These are phyloP conservation scores for Lasaia peninsularis DNA, from an alignment of 1,140 invertebrate species.

Conservation along the genomic window DNA sequence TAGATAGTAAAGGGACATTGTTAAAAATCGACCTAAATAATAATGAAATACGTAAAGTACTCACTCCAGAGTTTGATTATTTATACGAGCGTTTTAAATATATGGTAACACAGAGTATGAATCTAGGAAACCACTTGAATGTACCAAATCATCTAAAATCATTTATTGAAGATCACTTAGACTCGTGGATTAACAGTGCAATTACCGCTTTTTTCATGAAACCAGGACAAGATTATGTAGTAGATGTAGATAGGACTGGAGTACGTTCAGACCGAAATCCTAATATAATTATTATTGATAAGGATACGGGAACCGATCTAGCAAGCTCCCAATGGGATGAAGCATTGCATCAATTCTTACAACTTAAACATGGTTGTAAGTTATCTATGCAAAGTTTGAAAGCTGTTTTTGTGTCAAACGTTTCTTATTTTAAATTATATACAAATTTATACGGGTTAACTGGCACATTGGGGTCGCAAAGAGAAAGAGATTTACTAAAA, in stretches of 20 bases:
- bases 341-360: constrained; percentile 18
- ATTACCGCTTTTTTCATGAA: constrained; percentile 14
- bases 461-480: constrained; percentile 11
- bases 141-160: constrained; percentile 13
- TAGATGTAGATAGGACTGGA: constrained; percentile 17
- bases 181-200: constrained; percentile 16
- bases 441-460: constrained; percentile 15
- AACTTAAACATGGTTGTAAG: constrained; percentile 22
- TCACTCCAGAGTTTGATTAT: constrained; percentile 1
- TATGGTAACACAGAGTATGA: constrained; percentile 7
- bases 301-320: constrained; percentile 17
- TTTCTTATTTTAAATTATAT: constrained; percentile 19
- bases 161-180: constrained; percentile 17
- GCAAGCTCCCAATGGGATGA: constrained; percentile 14
- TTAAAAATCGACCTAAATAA: constrained; percentile 7
- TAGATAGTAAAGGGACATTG: constrained; percentile 2
- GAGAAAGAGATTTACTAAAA: constrained; percentile 18
- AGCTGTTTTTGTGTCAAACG: constrained; percentile 18
- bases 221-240: constrained; percentile 16
- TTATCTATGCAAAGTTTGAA: constrained; percentile 16
- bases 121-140: not conserved
- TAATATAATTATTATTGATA: constrained; percentile 17
- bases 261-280: constrained; percentile 15
- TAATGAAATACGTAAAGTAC: not conserved
- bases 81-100: constrained; percentile 2